phyloP scores from a whole-genome alignment of 2,888 invertebrate genomes.

The Anoncus sp. region DNA sequence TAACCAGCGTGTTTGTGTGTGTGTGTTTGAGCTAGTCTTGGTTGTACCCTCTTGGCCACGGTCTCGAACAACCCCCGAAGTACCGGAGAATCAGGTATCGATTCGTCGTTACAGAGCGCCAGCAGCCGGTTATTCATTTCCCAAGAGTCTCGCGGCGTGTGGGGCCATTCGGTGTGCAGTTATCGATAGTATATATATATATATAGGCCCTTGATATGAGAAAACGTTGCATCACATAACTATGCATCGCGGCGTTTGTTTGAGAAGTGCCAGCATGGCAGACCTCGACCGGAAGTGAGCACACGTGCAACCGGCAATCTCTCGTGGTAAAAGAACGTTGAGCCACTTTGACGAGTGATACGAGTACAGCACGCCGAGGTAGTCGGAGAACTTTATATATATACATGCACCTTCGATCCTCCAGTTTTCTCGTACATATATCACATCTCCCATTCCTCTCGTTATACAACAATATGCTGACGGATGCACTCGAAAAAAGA shows the following conservation, averaged over 20 bases:
- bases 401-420: conserved; percentile 15
- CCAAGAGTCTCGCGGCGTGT: conserved; percentile 48
- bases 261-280: conserved; percentile 7
- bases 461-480: conserved; percentile 56
- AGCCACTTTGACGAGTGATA: conserved; percentile 54
- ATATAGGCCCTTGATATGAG: conserved; percentile 6
- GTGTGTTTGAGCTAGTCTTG: not conserved
- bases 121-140: conserved; percentile 57
- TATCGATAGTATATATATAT: conserved; percentile 39
- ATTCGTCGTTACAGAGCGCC: conserved; percentile 45
- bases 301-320: conserved; percentile 32
- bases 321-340: conserved; percentile 44
- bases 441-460: conserved; percentile 9
- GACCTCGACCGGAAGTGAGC: conserved; percentile 1
- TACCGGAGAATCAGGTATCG: conserved; percentile 57
- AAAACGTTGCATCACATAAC: not conserved
- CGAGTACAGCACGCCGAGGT: conserved; percentile 8
- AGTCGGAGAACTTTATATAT: conserved; percentile 12
- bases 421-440: conserved; percentile 11
- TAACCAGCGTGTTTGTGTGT: too few relatives aligned
- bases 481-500: conserved; percentile 44
- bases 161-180: conserved; percentile 23
- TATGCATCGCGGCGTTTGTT: not conserved
- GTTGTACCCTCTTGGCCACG: not conserved
- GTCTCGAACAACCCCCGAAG: conserved; percentile 26